These are phyloP conservation scores for Ctenopoma kingsleyae DNA, from an alignment of 2,797 vertebrate genomes.

Conservation along the genomic window DNA sequence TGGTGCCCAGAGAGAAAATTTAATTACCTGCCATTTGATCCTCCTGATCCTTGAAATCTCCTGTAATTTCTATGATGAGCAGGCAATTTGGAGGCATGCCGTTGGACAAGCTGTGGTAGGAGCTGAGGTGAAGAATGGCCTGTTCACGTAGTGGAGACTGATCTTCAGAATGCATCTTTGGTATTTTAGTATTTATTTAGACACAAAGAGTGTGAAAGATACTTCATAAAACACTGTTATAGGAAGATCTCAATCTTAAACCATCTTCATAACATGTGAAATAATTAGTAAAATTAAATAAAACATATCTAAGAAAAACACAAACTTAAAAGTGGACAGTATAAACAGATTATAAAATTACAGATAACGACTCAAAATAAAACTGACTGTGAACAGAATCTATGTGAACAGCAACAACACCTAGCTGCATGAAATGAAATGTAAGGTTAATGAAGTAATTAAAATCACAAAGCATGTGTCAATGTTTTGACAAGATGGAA, in stretches of 20 bases:
- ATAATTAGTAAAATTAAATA: not conserved
- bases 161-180: constrained; percentile 1
- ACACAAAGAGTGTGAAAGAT: not conserved
- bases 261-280: not conserved
- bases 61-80: constrained; percentile 43
- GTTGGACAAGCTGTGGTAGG: constrained; percentile 23
- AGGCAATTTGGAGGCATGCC: constrained; percentile 33
- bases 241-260: not conserved
- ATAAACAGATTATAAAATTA: not conserved
- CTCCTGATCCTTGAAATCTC: constrained; percentile 34
- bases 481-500: constrained; percentile 16
- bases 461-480: constrained; percentile 26
- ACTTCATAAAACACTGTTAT: too few relatives aligned
- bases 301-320: not conserved
- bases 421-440: constrained; percentile 14
- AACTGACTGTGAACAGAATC: constrained; percentile 21
- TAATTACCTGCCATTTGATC: constrained; percentile 62
- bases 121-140: constrained; percentile 12
- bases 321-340: not conserved
- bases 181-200: not conserved
- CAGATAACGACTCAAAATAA: not conserved
- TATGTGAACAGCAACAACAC: constrained; percentile 20
- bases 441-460: constrained; percentile 48
- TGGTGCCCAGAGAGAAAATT: constrained; percentile 22
- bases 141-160: not conserved